Conservation (phyloP, 2,797 vertebrate species). For the Oryzias dopingdopingensis region DNA sequence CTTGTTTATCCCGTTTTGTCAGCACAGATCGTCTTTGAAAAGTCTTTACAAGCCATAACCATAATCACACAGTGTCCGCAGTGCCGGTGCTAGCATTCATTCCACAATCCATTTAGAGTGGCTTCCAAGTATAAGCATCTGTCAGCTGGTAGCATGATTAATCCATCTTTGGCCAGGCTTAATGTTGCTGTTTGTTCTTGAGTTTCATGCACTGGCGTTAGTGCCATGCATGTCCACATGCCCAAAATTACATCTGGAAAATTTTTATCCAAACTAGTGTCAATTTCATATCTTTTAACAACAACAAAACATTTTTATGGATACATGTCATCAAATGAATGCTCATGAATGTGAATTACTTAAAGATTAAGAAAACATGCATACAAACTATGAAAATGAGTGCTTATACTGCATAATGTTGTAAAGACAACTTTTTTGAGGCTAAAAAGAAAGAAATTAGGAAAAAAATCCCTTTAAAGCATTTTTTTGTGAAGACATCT, state of each 20-base stretch:
- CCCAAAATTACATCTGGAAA: conserved; percentile 33
- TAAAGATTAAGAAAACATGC: conserved; percentile 7
- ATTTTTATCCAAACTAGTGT: conserved; percentile 37
- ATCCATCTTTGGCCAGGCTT: conserved; percentile 6
- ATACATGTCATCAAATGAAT: too few species aligned
- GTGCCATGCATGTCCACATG: conserved; percentile 31
- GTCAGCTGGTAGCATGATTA: conserved; percentile 3
- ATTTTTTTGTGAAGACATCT: too few species aligned
- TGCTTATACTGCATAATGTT: too few species aligned
- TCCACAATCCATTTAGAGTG: conserved; percentile 11
- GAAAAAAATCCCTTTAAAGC: too few species aligned
- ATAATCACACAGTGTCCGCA: background rate
- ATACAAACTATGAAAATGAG: too few species aligned
- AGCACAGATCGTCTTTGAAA: background rate
- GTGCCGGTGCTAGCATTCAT: background rate
- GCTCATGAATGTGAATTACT: conserved; percentile 32
- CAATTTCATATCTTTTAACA: conserved; percentile 4
- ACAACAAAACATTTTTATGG: too few species aligned
- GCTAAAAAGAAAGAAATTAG: too few species aligned
- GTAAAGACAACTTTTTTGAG: too few species aligned
- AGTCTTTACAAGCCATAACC: conserved; percentile 11
- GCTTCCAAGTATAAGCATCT: background rate
- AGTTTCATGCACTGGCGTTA: conserved; percentile 14
- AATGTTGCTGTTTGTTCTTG: conserved; percentile 8
- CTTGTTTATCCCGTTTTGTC: too few species aligned